Conservation (phyloP, 1,140 invertebrate genomes). For the Diorhabda elongata region DNA sequence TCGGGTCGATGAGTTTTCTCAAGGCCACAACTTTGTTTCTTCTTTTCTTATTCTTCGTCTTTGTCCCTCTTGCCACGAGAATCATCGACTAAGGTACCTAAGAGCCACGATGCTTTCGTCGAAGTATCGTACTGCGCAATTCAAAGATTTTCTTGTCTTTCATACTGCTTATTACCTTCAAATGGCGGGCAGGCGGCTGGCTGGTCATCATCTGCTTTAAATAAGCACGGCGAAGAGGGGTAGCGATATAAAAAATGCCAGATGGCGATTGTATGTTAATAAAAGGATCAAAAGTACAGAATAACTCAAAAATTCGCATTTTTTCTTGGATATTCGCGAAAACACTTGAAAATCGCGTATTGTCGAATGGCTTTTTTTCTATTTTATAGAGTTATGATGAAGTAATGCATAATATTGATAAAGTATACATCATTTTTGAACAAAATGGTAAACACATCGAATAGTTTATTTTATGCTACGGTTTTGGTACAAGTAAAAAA, state of each 20-base stretch:
- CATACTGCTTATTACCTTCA: slow-evolving; percentile 13
- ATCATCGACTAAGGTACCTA: not conserved
- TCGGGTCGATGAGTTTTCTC: slow-evolving; percentile 12
- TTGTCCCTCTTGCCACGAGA: not conserved
- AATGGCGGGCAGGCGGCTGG: slow-evolving; percentile 11
- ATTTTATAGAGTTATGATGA: too few species aligned
- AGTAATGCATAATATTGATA: too few species aligned
- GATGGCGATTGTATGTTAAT: not conserved
- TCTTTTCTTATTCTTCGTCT: slow-evolving; percentile 4
- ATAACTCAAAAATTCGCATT: too few species aligned
- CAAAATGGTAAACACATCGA: too few species aligned
- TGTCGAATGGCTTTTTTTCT: too few species aligned
- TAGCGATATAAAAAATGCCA: not conserved
- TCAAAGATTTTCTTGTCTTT: slow-evolving; percentile 13
- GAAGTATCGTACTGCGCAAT: slow-evolving; percentile 7
- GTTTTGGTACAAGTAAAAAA: too few species aligned
- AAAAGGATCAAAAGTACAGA: not conserved
- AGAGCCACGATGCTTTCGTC: slow-evolving; percentile 1
- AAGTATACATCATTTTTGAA: too few species aligned
- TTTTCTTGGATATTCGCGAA: too few species aligned
- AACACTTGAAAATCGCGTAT: too few species aligned
- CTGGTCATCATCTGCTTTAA: slow-evolving; percentile 11
- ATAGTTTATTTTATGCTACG: too few species aligned
- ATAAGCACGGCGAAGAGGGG: not conserved
- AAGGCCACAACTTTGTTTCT: slow-evolving; percentile 10